Evolutionary conservation across 2,113 vertebrate genomes (phyloP), one percentile per base, ranked within the genome.

Genomic region (Forbesichthys agassizii): DNA sequence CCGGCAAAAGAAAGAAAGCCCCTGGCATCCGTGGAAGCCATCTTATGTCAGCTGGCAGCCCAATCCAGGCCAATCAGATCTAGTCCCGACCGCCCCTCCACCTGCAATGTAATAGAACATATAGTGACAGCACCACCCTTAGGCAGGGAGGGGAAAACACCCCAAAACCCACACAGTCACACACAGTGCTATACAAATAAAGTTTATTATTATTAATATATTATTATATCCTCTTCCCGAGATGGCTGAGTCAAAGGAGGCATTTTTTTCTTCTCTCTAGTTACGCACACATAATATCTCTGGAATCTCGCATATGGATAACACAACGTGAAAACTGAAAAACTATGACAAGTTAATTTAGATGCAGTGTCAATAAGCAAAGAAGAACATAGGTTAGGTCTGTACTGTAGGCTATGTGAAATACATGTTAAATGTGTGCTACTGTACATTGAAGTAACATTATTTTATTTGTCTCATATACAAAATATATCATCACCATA

Each of bases 221-320:
- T 20, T 20, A 20, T 20, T 20, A 20, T 78, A 5, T 84, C 75
- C 85, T 82, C 80, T 69, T 78, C 74, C 79, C 16, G 79, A 66
- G 67, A 68, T 56, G 68, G 76, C 81, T 62, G 74, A 49, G 78
- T 64, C 69, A 56, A 48, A 65, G 68, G 83, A 53, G 66, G 68
- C 68, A 54, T 63, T 60, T 61, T 48, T 16, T 16, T 57, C 64
- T 61, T 69, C 54, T 18, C 60, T 58, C 56, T 33, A 12, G 56
- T 14, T n/a, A 54, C 52, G 16, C 2, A 54, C 52, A 9, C 13
- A 20, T 20, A 20, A 20, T 20, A 20, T 20, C 11, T 14, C 51
- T 11, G 5, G 53, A 3, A 18, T 5, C n/a, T n/a, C 36, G 7
- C 36, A 42, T 42, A 42, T 4, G 36, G 36, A 42, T 1, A 42